Evolutionary conservation across 2,888 invertebrate genomes (phyloP).

Genomic region (Tiphia femorata): DNA sequence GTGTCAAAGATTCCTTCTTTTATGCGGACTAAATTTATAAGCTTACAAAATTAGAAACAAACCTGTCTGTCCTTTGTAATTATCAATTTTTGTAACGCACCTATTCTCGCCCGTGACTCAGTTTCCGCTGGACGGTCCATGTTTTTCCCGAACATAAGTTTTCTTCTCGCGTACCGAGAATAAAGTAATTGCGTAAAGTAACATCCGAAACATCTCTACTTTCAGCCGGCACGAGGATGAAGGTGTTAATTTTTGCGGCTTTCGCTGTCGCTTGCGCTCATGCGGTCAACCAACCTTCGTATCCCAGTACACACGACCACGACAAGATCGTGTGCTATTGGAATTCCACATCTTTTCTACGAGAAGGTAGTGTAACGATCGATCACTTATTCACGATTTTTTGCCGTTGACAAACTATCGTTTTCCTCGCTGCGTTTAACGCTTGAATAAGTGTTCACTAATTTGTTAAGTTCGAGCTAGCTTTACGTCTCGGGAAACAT

Average conservation of each 20-base stretch:
- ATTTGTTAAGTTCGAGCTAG: too few relatives aligned
- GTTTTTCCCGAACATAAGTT: too few relatives aligned
- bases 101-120: too few relatives aligned
- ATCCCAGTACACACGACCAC: constrained; percentile 68
- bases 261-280: constrained; percentile 57
- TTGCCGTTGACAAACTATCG: too few relatives aligned
- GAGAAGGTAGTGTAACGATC: constrained; percentile 77
- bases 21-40: background rate
- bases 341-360: constrained; percentile 77
- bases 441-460: too few relatives aligned
- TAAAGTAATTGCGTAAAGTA: background rate
- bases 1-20: background rate
- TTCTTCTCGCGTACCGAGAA: too few relatives aligned
- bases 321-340: constrained; percentile 81
- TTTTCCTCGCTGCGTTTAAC: too few relatives aligned
- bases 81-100: background rate
- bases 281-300: constrained; percentile 62
- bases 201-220: constrained; percentile 9
- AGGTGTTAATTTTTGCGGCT: constrained; percentile 46
- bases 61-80: too few relatives aligned
- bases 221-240: constrained; percentile 39
- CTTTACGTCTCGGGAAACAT: too few relatives aligned
- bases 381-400: background rate
- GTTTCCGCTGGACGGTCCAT: background rate
- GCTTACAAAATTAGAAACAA: background rate